Percentiles rank a stretch among this genome's conserved stretches.
phyloP scores from a whole-genome alignment of 2,888 invertebrate species.

The Megalurothrips usitatus region DNA sequence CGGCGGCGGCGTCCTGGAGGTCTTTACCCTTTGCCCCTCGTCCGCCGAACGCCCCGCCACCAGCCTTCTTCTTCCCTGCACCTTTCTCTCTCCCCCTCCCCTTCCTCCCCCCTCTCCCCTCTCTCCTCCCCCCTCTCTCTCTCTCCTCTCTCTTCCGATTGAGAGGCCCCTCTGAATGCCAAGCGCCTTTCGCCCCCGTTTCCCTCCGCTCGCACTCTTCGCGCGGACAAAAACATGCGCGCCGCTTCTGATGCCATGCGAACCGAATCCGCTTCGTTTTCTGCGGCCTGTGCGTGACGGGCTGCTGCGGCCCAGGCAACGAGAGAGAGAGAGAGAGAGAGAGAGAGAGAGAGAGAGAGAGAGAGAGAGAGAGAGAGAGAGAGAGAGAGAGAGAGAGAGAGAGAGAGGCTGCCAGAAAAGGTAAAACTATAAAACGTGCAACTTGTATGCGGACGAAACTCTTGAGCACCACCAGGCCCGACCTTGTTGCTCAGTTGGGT shows the following conservation, averaged over 20 bases:
- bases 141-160: background rate
- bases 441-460: no score
- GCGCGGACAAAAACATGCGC: slow-evolving; percentile 21
- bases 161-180: slow-evolving; percentile 20
- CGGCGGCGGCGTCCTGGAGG: background rate
- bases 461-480: no score
- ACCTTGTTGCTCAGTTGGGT: no score
- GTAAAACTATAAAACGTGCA: no score
- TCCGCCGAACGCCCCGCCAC: background rate
- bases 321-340: background rate
- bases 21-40: slow-evolving; percentile 9
- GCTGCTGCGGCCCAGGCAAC: background rate
- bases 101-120: background rate
- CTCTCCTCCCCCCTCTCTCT: background rate
- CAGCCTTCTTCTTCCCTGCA: background rate
- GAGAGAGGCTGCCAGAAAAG: no score
- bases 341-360: background rate
- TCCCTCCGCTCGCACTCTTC: background rate
- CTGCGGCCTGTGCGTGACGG: background rate
- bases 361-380: no score
- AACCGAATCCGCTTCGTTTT: slow-evolving; percentile 17
- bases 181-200: background rate
- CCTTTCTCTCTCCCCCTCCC: background rate
- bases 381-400: no score
- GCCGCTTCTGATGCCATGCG: slow-evolving; percentile 19